These are phyloP conservation scores for Pinna nobilis DNA, from an alignment of 1,140 invertebrate species.

Conservation along the genomic window DNA sequence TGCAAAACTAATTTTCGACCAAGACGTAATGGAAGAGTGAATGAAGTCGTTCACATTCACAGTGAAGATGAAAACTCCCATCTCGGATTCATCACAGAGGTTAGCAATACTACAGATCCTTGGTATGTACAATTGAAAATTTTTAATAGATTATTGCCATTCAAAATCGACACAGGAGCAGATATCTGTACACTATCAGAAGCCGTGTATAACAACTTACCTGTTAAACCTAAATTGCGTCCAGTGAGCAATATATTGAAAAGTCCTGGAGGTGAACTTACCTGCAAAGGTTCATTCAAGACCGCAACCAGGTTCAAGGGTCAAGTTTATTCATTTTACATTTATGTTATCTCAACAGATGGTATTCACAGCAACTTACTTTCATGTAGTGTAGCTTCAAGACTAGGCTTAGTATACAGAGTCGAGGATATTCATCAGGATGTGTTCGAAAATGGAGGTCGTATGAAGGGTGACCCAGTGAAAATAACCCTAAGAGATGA, in stretches of 20 bases:
- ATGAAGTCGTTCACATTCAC: not conserved
- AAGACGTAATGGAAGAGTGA: not conserved
- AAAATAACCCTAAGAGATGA: conserved; percentile 4
- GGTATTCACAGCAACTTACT: not conserved
- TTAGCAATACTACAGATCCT: not conserved
- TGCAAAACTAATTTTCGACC: not conserved
- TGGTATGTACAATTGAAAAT: not conserved
- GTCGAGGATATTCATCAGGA: not conserved
- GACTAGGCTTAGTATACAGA: not conserved
- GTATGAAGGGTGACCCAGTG: not conserved
- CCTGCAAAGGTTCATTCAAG: not conserved
- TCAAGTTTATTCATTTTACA: not conserved
- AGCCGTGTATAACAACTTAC: not conserved
- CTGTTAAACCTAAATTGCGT: not conserved
- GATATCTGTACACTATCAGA: not conserved
- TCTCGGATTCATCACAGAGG: not conserved
- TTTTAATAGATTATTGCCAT: not conserved
- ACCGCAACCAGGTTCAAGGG: not conserved
- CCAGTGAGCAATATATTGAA: not conserved
- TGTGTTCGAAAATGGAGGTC: not conserved
- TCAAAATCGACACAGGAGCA: conserved; percentile 2
- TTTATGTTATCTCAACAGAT: not conserved
- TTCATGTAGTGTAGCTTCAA: not conserved
- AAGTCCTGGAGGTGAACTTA: not conserved
- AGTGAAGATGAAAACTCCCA: not conserved